Evolutionary conservation across 2,113 vertebrate genomes (phyloP), one percentile per base, ranked within the genome.

Genomic region (Tretioscincus oriximinensis): DNA sequence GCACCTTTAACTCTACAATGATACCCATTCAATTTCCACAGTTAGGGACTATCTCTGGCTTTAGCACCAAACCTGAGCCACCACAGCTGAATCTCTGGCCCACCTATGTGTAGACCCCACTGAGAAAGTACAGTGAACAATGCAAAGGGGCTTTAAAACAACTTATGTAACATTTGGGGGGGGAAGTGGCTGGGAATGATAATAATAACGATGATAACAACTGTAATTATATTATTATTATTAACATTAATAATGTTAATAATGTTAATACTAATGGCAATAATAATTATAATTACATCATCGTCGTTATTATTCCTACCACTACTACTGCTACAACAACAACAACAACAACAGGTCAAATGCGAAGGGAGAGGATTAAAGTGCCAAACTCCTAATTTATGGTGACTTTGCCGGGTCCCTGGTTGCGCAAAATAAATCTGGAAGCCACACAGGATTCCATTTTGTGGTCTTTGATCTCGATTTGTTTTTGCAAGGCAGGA

Each of bases 381-480:
- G 41, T 4, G 7, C 86, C 47, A 78, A 88, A 87, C 87, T 77
- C 2, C 0, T 7, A 18, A 41, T 51, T 66, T 88, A 85, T 90
- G 78, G 89, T 82, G 90, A 70, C 77, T 84, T 67, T 0, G 76
- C 77, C 54, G 28, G 82, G 63, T 77, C 69, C 51, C 7, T 24
- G 29, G 76, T 82, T 85, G 84, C 35, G 64, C 2, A 63, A 18
- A 69, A 78, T 64, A 79, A 85, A 64, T 81, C 88, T 90, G 81
- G 81, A 88, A 84, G 72, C 88, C 86, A 89, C 76, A 78, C 90
- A 85, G 87, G 66, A 89, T 88, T n/a, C 90, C 88, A 90, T 91
- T 88, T 87, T 90, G 88, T 85, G 76, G 89, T 85, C 92, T 93
- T 93, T 93, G 91, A 92, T 93, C 92, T 91, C 86, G 92, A 84